Evolutionary conservation across 1,140 invertebrate genomes (phyloP), one percentile per base, ranked within the genome.

Genomic region (Frieseomelitta varia): DNA sequence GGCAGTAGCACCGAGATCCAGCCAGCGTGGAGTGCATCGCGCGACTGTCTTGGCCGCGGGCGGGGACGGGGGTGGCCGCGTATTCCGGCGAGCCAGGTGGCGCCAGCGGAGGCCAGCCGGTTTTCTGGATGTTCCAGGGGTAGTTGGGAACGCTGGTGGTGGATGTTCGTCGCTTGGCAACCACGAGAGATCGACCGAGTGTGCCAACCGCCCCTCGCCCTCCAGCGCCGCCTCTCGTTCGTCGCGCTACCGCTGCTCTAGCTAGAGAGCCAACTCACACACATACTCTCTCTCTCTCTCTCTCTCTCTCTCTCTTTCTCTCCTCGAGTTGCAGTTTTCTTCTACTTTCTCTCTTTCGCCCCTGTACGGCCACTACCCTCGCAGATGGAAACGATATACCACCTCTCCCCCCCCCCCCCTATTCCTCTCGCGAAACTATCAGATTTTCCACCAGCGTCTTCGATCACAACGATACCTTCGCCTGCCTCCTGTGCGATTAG

Each of bases 81-180:
- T 65, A 61, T 76, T 68, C 87, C 85, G 87, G 72, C 77, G 86
- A 71, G 63, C 77, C 80, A 87, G 84, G 81, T 85, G 87, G 81
- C 88, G 85, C 84, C 79, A 87, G 79, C 67, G 71, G 71, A 61
- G 84, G 63, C 61, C 67, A 55, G 65, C 82, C 68, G 81, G 74
- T 79, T 83, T 80, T 87, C 81, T 81, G 77, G 34, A 80, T 65
- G 77, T 75, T 87, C 78, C 81, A 61, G 81, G 81, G 81, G 81
- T 84, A 79, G 85, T 78, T 61, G 77, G 63, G 75, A 65, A 58
- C 78, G 82, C 79, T 86, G 86, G 87, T 82, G 90, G 90, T 91
- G 92, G 93, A 93, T 93, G 93, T 92, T 87, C 86, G 94, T 94
- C 92, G 93, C 94, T 85, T 93, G 91, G 93, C 93, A 94, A 94